These are phyloP conservation scores for Intellagama lesueurii DNA, from an alignment of 2,797 vertebrate genomes.

Conservation along the genomic window DNA sequence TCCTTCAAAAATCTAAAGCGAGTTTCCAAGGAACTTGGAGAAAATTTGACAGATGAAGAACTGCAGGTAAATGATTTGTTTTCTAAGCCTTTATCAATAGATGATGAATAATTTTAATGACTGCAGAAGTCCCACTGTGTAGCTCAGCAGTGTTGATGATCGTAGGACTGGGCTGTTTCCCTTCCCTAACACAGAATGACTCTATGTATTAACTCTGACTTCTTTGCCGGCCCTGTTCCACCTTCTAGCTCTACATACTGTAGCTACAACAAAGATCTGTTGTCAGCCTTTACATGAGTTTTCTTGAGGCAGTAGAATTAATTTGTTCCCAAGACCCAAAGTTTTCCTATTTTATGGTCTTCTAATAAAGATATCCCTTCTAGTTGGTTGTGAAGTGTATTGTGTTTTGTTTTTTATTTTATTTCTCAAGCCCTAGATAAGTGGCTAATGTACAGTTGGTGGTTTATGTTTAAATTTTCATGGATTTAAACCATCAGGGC, in stretches of 20 bases:
- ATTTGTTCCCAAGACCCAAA: not conserved
- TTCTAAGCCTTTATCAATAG: not conserved
- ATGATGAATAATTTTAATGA: not conserved
- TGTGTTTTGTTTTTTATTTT: not conserved
- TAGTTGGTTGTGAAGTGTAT: not conserved
- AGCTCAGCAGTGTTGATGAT: no score
- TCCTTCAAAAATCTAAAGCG: slow-evolving; percentile 94
- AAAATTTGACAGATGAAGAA: slow-evolving; percentile 93
- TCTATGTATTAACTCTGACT: not conserved
- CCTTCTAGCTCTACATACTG: not conserved
- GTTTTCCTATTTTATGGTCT: not conserved
- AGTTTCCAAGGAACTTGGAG: slow-evolving; percentile 93
- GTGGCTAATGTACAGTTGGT: not conserved
- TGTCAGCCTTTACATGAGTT: not conserved
- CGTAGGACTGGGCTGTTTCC: not conserved
- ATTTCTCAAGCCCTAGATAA: not conserved
- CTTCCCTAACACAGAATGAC: not conserved
- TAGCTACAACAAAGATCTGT: not conserved
- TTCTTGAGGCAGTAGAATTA: not conserved
- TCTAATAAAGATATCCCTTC: not conserved
- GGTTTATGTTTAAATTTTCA: not conserved
- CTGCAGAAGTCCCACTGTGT: no score
- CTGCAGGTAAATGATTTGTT: slow-evolving; percentile 82
- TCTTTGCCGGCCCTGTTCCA: not conserved
- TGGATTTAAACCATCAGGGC: not conserved